Evolutionary conservation across 2,888 invertebrate genomes (phyloP).

Genomic region (Meiosimyza platycephala): DNA sequence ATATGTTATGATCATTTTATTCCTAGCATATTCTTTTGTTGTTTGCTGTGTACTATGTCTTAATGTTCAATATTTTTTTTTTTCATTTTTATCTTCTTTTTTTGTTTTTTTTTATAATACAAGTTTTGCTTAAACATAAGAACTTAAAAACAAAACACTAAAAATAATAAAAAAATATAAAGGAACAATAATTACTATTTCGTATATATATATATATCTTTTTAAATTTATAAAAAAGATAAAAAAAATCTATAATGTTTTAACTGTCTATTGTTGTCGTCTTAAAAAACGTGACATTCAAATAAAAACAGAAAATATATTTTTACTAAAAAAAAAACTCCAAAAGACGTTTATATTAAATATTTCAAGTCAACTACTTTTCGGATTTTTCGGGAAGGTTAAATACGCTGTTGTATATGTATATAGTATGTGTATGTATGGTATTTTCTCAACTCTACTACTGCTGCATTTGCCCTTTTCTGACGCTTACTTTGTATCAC

Average conservation of each 20-base stretch:
- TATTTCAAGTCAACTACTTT: slow-evolving; percentile 38
- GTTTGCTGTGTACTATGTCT: slow-evolving; percentile 30
- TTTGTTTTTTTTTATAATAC: slow-evolving; percentile 20
- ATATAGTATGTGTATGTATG: slow-evolving; percentile 20
- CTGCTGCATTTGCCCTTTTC: not conserved
- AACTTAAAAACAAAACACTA: slow-evolving; percentile 10
- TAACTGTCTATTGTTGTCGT: slow-evolving; percentile 19
- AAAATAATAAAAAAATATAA: slow-evolving; percentile 37
- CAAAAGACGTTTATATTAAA: too few species aligned
- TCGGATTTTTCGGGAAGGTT: slow-evolving; percentile 61
- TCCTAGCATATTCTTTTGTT: slow-evolving; percentile 18
- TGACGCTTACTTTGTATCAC: slow-evolving; percentile 6
- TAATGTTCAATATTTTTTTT: slow-evolving; percentile 44
- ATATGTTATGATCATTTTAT: slow-evolving; percentile 39
- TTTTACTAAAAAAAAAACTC: too few species aligned
- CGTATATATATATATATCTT: not conserved
- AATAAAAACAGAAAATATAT: slow-evolving; percentile 22
- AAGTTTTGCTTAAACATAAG: slow-evolving; percentile 20
- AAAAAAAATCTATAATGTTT: not conserved
- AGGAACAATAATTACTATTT: slow-evolving; percentile 46
- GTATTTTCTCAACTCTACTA: slow-evolving; percentile 9
- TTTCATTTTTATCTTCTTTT: slow-evolving; percentile 33
- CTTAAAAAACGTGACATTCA: not conserved
- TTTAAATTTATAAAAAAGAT: too few species aligned
- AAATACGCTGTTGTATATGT: slow-evolving; percentile 45